Conservation (phyloP, 2,113 vertebrate species). For the Cromileptes altivelis region DNA sequence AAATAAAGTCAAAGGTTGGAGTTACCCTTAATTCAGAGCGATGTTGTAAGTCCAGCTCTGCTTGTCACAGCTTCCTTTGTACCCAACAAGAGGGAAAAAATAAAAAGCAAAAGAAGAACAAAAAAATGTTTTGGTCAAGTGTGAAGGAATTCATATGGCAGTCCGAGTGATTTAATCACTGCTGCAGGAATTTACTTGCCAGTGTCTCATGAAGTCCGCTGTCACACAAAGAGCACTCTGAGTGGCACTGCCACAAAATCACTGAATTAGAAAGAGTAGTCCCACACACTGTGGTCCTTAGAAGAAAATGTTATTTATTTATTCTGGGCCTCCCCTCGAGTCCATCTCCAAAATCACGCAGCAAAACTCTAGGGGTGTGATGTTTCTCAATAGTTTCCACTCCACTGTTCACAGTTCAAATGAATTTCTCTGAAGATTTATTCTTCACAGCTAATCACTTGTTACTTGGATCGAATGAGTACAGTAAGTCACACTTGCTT, state of each 20-base stretch:
- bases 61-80: constrained; percentile 12
- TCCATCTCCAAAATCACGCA: constrained; percentile 69
- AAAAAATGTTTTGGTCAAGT: constrained; percentile 2
- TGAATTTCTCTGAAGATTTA: constrained; percentile 78
- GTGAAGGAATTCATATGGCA: constrained; percentile 36
- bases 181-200: constrained; percentile 54
- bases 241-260: constrained; percentile 54
- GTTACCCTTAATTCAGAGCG: constrained; percentile 23
- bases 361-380: constrained; percentile 69
- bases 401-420: constrained; percentile 76
- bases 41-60: constrained; percentile 23
- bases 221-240: constrained; percentile 40
- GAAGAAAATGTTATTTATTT: constrained; percentile 74
- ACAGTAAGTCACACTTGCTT: constrained; percentile 77
- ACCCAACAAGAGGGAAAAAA: not conserved
- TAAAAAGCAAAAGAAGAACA: not conserved
- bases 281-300: constrained; percentile 53
- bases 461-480: constrained; percentile 76
- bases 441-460: constrained; percentile 84
- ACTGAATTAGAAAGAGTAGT: constrained; percentile 66
- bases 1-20: constrained; percentile 14
- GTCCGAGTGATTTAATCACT: constrained; percentile 57
- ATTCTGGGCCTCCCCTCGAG: constrained; percentile 65
- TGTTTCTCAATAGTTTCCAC: constrained; percentile 78
- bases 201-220: constrained; percentile 57